These are phyloP conservation scores for Chamaea fasciata DNA, from an alignment of 2,113 vertebrate species.

Conservation along the genomic window DNA sequence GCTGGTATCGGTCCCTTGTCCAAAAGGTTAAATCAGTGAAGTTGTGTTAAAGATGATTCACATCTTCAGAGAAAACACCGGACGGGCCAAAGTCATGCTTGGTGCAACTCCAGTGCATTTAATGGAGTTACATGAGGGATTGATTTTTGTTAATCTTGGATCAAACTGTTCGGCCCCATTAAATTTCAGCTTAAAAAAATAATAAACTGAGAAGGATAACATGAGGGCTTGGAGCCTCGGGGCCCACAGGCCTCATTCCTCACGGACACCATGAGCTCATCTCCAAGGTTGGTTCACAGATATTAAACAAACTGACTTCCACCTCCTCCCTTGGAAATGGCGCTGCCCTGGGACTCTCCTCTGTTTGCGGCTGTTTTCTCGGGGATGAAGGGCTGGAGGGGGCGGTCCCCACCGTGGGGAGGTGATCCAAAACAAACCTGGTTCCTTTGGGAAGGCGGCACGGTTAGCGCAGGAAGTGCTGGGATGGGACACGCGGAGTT, in stretches of 20 bases:
- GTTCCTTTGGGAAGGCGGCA: not conserved
- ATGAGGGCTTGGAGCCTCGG: not conserved
- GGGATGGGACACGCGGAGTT: not conserved
- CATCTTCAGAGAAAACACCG: slow-evolving; percentile 15
- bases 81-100: not conserved
- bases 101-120: not conserved
- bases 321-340: not conserved
- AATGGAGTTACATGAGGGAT: not conserved
- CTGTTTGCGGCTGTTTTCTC: not conserved
- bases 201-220: not conserved
- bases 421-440: not conserved
- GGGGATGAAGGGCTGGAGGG: not conserved
- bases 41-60: not conserved
- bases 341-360: not conserved
- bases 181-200: not conserved
- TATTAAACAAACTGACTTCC: not conserved
- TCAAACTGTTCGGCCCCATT: not conserved
- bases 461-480: not conserved
- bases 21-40: not conserved
- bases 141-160: slow-evolving; percentile 34
- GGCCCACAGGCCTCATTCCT: not conserved
- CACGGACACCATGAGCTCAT: not conserved
- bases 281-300: not conserved
- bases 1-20: not conserved
- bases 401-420: not conserved